These are phyloP conservation scores for Fundulus diaphanus DNA, from an alignment of 2,797 vertebrate species.

Conservation along the genomic window DNA sequence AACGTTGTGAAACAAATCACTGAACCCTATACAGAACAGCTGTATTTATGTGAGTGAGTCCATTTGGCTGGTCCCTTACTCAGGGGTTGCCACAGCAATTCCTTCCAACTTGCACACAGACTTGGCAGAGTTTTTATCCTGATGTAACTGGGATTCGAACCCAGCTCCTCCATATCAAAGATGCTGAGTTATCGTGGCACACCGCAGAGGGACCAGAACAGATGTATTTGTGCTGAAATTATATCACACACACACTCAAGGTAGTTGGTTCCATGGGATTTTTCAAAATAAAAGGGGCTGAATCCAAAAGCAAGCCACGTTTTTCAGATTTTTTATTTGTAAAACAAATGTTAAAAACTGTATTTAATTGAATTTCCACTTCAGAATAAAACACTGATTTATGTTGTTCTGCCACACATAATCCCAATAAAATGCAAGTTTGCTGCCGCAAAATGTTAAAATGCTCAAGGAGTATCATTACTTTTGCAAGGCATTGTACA, in stretches of 20 bases:
- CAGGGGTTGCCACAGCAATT: too few relatives aligned
- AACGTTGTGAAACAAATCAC: too few relatives aligned
- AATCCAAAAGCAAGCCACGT: background rate
- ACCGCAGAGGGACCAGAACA: too few relatives aligned
- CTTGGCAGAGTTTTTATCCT: too few relatives aligned
- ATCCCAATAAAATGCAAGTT: background rate
- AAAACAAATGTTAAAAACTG: background rate
- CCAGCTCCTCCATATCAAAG: too few relatives aligned
- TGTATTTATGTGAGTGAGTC: too few relatives aligned
- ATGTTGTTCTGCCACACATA: background rate
- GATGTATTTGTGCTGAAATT: background rate
- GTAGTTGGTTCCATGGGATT: background rate
- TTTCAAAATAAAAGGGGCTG: background rate
- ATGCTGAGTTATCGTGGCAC: too few relatives aligned
- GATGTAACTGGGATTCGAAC: too few relatives aligned
- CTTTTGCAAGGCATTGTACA: background rate
- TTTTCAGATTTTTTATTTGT: background rate
- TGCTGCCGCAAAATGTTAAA: background rate
- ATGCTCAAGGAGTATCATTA: background rate
- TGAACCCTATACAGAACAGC: too few relatives aligned
- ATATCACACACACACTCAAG: background rate
- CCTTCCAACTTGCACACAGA: too few relatives aligned
- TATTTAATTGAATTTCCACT: background rate
- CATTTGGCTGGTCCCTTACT: too few relatives aligned
- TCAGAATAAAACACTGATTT: background rate